These are phyloP conservation scores for Etheostoma spectabile DNA, from an alignment of 2,113 vertebrate genomes.

Conservation along the genomic window DNA sequence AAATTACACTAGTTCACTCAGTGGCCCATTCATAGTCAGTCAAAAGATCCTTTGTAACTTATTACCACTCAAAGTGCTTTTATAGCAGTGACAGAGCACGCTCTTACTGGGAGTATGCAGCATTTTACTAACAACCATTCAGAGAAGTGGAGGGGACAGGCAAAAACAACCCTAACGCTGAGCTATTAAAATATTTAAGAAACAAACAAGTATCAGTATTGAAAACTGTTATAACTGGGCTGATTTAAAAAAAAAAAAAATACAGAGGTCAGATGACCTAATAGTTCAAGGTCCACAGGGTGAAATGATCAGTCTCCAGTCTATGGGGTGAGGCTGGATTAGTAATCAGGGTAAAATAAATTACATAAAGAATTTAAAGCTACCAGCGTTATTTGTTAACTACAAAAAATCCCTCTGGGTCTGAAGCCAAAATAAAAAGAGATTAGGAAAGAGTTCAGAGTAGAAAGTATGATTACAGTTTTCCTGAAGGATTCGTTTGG, in stretches of 20 bases:
- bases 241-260: conserved; percentile 2
- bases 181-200: conserved; percentile 13
- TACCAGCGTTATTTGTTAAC: no score
- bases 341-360: neutral
- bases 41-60: conserved; percentile 76
- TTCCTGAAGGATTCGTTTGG: neutral
- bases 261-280: neutral
- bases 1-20: conserved; percentile 51
- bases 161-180: conserved; percentile 26
- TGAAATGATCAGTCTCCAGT: neutral
- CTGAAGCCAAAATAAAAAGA: no score
- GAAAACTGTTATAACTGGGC: neutral
- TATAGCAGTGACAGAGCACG: conserved; percentile 20
- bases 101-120: neutral
- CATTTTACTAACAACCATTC: conserved; percentile 27
- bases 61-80: conserved; percentile 19
- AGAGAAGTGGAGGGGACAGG: conserved; percentile 1
- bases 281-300: neutral
- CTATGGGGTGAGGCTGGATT: neutral
- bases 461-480: neutral
- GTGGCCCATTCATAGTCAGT: conserved; percentile 59
- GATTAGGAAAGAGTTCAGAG: neutral
- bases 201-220: neutral
- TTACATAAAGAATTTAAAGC: no score
- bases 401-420: no score